These are phyloP conservation scores for Acropora tenuis DNA, from an alignment of 64 coral and sea anemone genomes.

Conservation along the genomic window DNA sequence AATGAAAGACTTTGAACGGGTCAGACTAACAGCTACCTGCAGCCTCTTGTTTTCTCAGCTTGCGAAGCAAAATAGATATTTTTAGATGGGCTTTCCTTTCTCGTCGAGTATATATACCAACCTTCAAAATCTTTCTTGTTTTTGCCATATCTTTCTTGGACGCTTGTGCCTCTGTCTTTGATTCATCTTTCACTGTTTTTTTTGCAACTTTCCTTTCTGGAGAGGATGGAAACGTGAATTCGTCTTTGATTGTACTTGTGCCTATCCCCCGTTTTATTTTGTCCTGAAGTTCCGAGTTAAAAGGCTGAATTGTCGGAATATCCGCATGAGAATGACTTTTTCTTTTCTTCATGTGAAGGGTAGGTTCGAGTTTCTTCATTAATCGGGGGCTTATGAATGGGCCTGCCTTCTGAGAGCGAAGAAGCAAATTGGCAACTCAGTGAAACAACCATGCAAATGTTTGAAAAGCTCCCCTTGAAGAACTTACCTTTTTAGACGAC, in stretches of 20 bases:
- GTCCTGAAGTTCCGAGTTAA: not conserved
- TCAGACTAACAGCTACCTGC: too few relatives aligned
- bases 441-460: not conserved
- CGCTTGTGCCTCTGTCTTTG: not conserved
- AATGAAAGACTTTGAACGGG: too few relatives aligned
- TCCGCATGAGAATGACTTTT: not conserved
- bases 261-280: not conserved
- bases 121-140: not conserved
- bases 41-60: not conserved
- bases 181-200: not conserved
- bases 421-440: not conserved
- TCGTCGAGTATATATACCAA: not conserved
- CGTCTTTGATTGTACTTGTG: not conserved
- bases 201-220: not conserved
- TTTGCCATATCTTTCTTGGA: not conserved
- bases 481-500: not conserved
- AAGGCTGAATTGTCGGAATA: not conserved
- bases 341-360: not conserved
- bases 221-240: constrained; percentile 16
- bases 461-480: too few relatives aligned
- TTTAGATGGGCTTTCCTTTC: not conserved
- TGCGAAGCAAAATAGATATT: not conserved
- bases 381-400: constrained; percentile 21
- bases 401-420: not conserved
- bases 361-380: constrained; percentile 41